Evolutionary conservation across 1,140 invertebrate genomes (phyloP), one percentile per base, ranked within the genome.

Genomic region (Aphelenchoides fujianensis): DNA sequence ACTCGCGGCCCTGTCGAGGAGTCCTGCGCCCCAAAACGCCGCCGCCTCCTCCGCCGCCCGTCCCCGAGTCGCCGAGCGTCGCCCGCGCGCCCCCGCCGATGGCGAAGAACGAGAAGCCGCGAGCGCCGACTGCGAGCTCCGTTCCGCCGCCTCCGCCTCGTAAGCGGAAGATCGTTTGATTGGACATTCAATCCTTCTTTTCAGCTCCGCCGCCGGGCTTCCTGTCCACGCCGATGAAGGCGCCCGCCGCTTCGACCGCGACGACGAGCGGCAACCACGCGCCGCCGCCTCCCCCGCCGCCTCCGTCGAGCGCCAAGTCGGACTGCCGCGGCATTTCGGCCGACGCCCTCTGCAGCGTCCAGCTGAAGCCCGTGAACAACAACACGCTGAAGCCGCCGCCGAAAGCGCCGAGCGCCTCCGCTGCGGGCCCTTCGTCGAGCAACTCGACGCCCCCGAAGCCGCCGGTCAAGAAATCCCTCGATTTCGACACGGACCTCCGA

Each of bases 401-500:
- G n/a, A 70, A 66, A 12, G 28, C n/a, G 36, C 19, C n/a, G 1
- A 30, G 16, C 1, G n/a, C n/a, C n/a, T n/a, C n/a, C n/a, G n/a
- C n/a, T n/a, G n/a, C n/a, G n/a, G n/a, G n/a, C n/a, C n/a, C n/a
- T n/a, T n/a, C n/a, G 36, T 1, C 12, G n/a, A 66, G n/a, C 63
- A 2, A 36, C 63, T 35, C 36, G 36, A 35, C n/a, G 0, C 35
- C 57, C 12, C 71, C 75, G 55, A 71, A 53, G 27, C 28, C 62
- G 12, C 2, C 71, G 16, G n/a, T 7, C 31, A 69, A 69, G 32
- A 75, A 34, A 16, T 28, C 30, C 2, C 31, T 69, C 16, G 79
- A 83, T 68, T 83, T 83, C 69, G 78, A 84, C 48, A 64, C 71
- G n/a, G 82, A 83, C 71, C 66, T 83, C 52, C 70, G 80, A 31